These are phyloP conservation scores for Panzeria rudis DNA, from an alignment of 2,888 invertebrate genomes.

Conservation along the genomic window DNA sequence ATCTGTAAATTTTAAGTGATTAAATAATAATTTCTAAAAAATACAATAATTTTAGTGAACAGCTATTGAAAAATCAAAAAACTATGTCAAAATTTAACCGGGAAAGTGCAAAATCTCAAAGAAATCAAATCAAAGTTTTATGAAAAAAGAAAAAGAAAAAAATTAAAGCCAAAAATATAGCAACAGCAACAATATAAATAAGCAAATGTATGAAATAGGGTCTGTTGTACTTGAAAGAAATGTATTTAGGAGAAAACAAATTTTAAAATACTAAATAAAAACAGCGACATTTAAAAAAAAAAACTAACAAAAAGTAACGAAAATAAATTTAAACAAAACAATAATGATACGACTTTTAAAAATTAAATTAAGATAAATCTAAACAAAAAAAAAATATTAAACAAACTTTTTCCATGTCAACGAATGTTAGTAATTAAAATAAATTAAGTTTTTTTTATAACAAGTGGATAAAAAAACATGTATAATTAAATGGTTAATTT, in stretches of 20 bases:
- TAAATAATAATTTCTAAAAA: constrained; percentile 68
- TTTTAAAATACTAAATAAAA: constrained; percentile 43
- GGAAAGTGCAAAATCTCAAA: constrained; percentile 26
- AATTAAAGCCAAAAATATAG: not conserved
- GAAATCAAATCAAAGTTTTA: constrained; percentile 28
- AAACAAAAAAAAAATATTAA: constrained; percentile 12
- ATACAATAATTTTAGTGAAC: constrained; percentile 28
- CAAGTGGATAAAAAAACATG: constrained; percentile 12
- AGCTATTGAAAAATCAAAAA: constrained; percentile 51
- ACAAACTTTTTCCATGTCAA: constrained; percentile 29
- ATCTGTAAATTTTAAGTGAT: constrained; percentile 68
- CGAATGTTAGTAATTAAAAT: constrained; percentile 1
- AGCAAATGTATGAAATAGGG: constrained; percentile 28
- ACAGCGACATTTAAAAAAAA: constrained; percentile 27
- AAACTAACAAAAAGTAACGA: constrained; percentile 8
- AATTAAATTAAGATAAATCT: constrained; percentile 10
- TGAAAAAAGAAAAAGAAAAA: constrained; percentile 21
- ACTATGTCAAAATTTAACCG: constrained; percentile 18
- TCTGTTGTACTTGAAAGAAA: constrained; percentile 47
- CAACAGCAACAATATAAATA: constrained; percentile 53
- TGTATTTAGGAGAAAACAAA: constrained; percentile 13
- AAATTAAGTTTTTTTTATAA: constrained; percentile 7
- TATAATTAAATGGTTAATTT: constrained; percentile 7
- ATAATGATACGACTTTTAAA: not conserved
- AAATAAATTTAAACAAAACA: constrained; percentile 13